Evolutionary conservation across 2,888 invertebrate species (phyloP), one percentile per base, ranked within the genome.

Genomic region (Anorthoa munda): DNA sequence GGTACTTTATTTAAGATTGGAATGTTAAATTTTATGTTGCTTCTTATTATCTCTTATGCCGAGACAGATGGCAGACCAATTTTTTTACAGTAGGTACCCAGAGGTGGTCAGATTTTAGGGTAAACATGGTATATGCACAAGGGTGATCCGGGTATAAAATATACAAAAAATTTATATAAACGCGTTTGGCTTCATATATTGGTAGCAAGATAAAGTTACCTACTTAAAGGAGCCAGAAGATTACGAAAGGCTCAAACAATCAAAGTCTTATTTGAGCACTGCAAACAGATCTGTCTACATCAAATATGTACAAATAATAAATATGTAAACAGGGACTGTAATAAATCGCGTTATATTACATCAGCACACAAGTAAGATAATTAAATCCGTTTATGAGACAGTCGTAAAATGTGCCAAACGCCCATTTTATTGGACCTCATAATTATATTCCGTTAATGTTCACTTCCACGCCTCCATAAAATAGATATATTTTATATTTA

Each of bases 341-440:
- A 83, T 87, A 78, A 85, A 85, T 75, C 76, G 59, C 58, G 61
- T 67, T 75, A 76, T 75, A 85, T 67, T 75, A 66, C 71, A 60
- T 65, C 72, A 72, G 77, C 79, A 77, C 78, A 75, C 80, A 80
- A 80, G 77, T 76, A 77, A 58, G 70, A 78, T 87, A 85, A 87
- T 85, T 85, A 85, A 85, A 85, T 87, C 65, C 75, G 81, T 85
- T 85, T 83, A 85, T 80, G 86, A 85, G 86, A 65, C 73, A 59
- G 86, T 85, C 86, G 78, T 85, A 78, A 85, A 87, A 56, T 83
- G 72, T 53, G 69, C 86, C 72, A 71, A 85, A 79, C 39, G 76
- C 66, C 70, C 53, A 85, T 85, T 87, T 85, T 85, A 85, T 83
- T 85, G 69, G 67, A 45, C 66, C 73, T 69, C 86, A 85, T 85